Evolutionary conservation across 2,888 invertebrate species (phyloP).

Genomic region (Aricia artaxerxes): DNA sequence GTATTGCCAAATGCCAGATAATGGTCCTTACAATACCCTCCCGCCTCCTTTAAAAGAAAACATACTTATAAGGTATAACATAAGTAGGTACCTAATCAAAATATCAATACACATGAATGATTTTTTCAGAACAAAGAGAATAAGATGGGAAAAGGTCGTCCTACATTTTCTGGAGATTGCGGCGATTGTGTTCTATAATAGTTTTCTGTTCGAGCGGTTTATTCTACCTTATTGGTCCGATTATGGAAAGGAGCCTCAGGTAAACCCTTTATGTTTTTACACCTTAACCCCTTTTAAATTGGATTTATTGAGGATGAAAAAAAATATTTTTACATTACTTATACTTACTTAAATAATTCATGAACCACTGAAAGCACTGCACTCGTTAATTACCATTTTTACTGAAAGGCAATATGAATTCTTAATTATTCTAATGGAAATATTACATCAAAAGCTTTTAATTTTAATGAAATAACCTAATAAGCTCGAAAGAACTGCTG

Average conservation of each 20-base stretch:
- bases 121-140: conserved; percentile 82
- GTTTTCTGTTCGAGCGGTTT: conserved; percentile 90
- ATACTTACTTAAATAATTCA: neutral
- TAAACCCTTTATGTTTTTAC: conserved; percentile 39
- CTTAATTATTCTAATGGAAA: neutral
- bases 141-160: conserved; percentile 87
- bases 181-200: conserved; percentile 89
- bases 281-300: neutral
- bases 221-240: conserved; percentile 85
- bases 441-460: neutral
- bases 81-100: neutral
- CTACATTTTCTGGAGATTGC: conserved; percentile 87
- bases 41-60: too few relatives aligned
- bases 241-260: conserved; percentile 78
- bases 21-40: too few relatives aligned
- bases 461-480: neutral
- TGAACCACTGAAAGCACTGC: neutral
- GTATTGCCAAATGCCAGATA: too few relatives aligned
- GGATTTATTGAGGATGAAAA: neutral
- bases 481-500: neutral
- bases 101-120: neutral
- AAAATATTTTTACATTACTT: neutral
- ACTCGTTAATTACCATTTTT: neutral
- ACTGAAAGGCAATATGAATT: neutral
- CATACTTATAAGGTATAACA: too few relatives aligned